Evolutionary conservation across 2,888 invertebrate genomes (phyloP), one percentile per base, ranked within the genome.

Genomic region (Neria commutata): DNA sequence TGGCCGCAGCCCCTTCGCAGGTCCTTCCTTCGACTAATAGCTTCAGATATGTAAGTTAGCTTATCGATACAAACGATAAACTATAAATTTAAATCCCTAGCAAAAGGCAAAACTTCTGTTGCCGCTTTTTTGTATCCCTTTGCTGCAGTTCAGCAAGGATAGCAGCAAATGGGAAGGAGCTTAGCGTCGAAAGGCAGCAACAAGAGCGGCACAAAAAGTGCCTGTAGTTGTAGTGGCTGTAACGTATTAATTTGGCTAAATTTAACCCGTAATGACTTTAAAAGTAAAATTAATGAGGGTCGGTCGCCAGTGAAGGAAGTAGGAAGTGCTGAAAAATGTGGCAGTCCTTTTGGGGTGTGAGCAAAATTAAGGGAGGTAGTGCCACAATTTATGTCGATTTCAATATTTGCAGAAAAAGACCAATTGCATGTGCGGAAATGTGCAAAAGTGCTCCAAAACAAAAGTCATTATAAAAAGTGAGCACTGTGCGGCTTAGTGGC

Each of bases 211-310:
- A n/a, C n/a, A n/a, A 26, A 40, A 16, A 29, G 26, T 56, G 58
- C 60, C 54, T 62, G 53, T 25, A 6, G 24, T 33, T 34, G 25
- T 45, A 10, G 17, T 24, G 17, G 67, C 75, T 72, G 74, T 72
- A 73, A 79, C 76, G 79, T 79, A 79, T 80, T 79, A 79, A 79
- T 79, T 79, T 79, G 79, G 78, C 77, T 74, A 79, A 80, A 80
- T 79, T 79, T 79, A 79, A 77, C 77, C 80, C 78, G 74, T 80
- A 79, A 79, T 79, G 79, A 80, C 79, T 79, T 80, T 79, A 80
- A 80, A 80, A 80, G 80, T 80, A 80, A 80, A 80, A 80, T 80
- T 80, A 80, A 80, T 80, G 80, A 80, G 79, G 80, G 80, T 80
- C 75, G 70, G 73, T 69, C 70, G 73, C 42, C 6, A 42, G 21